Evolutionary conservation across 2,113 vertebrate genomes (phyloP).

Genomic region (Sakesphorus luctuosus): DNA sequence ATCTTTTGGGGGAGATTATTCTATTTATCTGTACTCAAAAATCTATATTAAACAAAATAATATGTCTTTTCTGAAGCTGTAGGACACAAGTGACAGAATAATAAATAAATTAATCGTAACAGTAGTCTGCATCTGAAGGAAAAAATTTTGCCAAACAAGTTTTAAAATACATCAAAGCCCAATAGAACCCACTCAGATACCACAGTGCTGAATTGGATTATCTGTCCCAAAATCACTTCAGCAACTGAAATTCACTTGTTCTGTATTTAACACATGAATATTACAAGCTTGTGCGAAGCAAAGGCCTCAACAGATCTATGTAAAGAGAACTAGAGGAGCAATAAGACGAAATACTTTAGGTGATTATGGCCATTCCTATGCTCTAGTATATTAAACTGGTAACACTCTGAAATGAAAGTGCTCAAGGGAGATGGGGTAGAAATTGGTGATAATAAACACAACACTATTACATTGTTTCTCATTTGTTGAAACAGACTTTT

Average conservation of each 20-base stretch:
- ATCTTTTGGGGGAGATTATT: neutral
- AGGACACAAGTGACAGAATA: neutral
- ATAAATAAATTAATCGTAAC: neutral
- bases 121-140: neutral
- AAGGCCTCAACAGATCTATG: neutral
- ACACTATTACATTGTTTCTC: neutral
- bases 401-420: neutral
- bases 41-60: neutral
- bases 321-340: neutral
- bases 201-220: neutral
- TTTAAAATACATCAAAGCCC: neutral
- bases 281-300: neutral
- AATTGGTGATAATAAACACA: slow-evolving; percentile 29
- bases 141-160: neutral
- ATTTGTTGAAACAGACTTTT: slow-evolving; percentile 45
- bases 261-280: neutral
- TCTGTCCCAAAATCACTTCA: neutral
- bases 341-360: neutral
- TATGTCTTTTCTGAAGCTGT: neutral
- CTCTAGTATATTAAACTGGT: neutral
- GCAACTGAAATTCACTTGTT: neutral
- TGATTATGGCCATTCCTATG: neutral
- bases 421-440: neutral
- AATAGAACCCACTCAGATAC: neutral
- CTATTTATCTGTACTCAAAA: neutral